Percentiles rank a stretch among this genome's conserved stretches.
phyloP scores from a whole-genome alignment of 2,888 invertebrate genomes.

The Sinopyrophorus schimmeli region DNA sequence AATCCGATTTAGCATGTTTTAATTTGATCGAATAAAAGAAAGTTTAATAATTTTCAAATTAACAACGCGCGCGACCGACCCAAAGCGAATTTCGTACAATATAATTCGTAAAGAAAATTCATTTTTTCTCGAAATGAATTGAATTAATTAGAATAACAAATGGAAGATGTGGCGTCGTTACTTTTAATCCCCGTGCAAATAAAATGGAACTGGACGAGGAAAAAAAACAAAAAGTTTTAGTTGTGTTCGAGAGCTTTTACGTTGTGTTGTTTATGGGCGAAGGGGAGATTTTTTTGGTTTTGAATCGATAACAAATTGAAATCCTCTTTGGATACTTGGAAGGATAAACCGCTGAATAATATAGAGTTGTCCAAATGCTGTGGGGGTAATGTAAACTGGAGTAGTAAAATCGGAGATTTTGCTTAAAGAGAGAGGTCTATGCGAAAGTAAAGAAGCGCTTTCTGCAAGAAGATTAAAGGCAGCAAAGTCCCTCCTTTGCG shows the following conservation, averaged over 20 bases:
- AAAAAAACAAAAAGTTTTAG: constrained; percentile 3
- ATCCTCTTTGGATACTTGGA: constrained; percentile 20
- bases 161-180: constrained; percentile 5
- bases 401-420: constrained; percentile 25
- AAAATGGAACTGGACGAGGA: constrained; percentile 1
- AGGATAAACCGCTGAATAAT: constrained; percentile 26
- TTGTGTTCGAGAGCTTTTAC: background rate
- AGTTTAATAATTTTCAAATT: too few relatives aligned
- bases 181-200: constrained; percentile 4
- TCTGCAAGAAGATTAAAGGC: constrained; percentile 46
- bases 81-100: too few relatives aligned
- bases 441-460: constrained; percentile 29
- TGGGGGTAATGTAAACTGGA: constrained; percentile 22
- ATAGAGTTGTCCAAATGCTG: constrained; percentile 24
- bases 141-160: constrained; percentile 9
- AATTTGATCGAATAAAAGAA: too few relatives aligned
- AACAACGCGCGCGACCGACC: too few relatives aligned
- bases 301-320: constrained; percentile 21
- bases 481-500: constrained; percentile 38
- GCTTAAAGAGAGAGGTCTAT: constrained; percentile 21
- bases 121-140: constrained; percentile 3
- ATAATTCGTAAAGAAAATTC: constrained; percentile 6
- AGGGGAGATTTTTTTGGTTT: constrained; percentile 9
- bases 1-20: too few relatives aligned
- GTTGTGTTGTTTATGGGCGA: background rate